Percentiles rank a stretch among this genome's conserved stretches.
These are phyloP conservation scores for Melanerpes aurifrons DNA, from an alignment of 2,113 vertebrate genomes.

Conservation along the genomic window DNA sequence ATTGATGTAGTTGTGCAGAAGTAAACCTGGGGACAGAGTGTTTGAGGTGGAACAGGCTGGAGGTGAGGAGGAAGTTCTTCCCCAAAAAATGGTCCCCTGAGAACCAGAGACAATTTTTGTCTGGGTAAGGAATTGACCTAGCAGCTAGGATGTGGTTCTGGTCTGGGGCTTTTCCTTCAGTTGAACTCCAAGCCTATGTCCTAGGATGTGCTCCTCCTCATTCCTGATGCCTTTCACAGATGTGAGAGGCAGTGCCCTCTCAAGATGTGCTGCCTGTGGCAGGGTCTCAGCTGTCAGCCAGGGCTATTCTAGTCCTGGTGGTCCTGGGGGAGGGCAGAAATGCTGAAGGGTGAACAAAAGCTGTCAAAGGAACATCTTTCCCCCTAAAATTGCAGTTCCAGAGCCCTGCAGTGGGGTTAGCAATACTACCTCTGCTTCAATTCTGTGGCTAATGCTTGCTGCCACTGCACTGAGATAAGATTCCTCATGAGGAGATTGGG, in stretches of 20 bases:
- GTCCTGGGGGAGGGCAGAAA: not conserved
- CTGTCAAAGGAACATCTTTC: not conserved
- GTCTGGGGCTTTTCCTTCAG: not conserved
- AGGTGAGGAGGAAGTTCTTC: too few species aligned
- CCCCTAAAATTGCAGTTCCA: not conserved
- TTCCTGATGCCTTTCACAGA: not conserved
- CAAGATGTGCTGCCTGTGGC: not conserved
- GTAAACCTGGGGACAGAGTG: not conserved
- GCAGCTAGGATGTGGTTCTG: not conserved
- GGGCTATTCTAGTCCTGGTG: not conserved
- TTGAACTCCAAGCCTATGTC: not conserved
- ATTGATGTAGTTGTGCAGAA: not conserved
- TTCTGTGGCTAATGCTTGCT: not conserved
- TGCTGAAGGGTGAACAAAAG: not conserved
- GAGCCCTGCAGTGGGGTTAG: not conserved
- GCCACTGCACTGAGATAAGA: not conserved
- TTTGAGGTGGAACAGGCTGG: not conserved
- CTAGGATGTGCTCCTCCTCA: not conserved
- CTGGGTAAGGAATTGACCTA: not conserved
- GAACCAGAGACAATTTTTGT: not conserved
- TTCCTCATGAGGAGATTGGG: not conserved
- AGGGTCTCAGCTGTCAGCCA: not conserved
- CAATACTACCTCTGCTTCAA: not conserved
- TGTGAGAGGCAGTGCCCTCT: not conserved
- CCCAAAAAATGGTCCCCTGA: not conserved